Evolutionary conservation across 1,140 invertebrate genomes (phyloP), one percentile per base, ranked within the genome.

Genomic region (Brachionus sp.): DNA sequence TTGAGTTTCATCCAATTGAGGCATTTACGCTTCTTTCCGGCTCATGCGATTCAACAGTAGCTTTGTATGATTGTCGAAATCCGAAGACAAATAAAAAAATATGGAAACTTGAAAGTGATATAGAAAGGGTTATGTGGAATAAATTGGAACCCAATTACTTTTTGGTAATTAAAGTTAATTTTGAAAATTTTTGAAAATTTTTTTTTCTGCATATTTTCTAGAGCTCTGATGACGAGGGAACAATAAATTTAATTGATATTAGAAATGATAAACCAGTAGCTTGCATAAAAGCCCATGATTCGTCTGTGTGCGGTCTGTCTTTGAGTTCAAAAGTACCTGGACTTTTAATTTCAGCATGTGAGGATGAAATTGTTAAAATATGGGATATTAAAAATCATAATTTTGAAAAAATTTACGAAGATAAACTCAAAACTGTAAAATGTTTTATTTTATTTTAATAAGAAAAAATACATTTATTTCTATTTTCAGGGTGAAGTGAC

Each of bases 1-100:
- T 66, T 12, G 33, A 82, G 29, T 66, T 82, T 42, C 80, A 82
- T 82, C 80, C 80, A 44, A 44, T 66, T 37, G 80, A 82, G 33
- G 16, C 80, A 25, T 66, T 66, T 37, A 39, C 57, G 4, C 50
- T 82, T 16, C 19, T 82, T 5, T 82, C 80, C 5, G 80, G 62
- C 1, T 82, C 80, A 23, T 44, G 57, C 10, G 80, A 82, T 70
- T 46, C 37, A 25, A 68, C 66, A 42, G 57, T 50, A 5, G 25
- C 57, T 44, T 23, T 82, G 33, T 35, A 35, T 19, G 80, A 82
- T 25, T 82, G 80, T 23, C 57, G 80, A 33, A 82, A 70, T 44
- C 57, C 57, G 0, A 82, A 46, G 23, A 50, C 57, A 1, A 82
- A 66, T 46, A 44, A 68, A 53, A 66, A 82, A 66, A 66, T 33